Conservation (phyloP, 2,113 vertebrate species). For the Callospermophilus lateralis region DNA sequence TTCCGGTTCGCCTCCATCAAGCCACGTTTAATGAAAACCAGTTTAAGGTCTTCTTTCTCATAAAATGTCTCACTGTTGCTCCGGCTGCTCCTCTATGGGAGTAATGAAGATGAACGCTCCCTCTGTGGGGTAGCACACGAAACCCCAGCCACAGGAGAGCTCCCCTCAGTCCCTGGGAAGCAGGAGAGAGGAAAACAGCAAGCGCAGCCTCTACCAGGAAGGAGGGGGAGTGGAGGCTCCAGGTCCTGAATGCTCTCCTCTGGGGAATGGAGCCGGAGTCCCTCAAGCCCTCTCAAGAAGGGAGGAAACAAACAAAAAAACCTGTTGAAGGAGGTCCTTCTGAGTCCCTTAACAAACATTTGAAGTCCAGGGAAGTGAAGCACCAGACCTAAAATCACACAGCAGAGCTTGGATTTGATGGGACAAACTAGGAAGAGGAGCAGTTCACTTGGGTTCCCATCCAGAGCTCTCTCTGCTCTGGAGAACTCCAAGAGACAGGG, state of each 20-base stretch:
- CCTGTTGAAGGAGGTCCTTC: neutral
- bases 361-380: neutral
- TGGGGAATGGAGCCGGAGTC: neutral
- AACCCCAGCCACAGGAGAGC: neutral
- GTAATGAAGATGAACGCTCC: conserved; percentile 75
- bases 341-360: neutral
- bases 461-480: neutral
- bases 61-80: conserved; percentile 80
- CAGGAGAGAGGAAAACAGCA: neutral
- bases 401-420: neutral
- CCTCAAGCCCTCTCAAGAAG: neutral
- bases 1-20: conserved; percentile 84
- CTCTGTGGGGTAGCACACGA: conserved; percentile 43
- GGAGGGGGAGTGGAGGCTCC: neutral
- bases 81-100: conserved; percentile 74
- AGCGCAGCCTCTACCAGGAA: neutral
- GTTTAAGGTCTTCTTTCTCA: conserved; percentile 84
- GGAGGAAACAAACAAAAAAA: neutral
- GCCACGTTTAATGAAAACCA: conserved; percentile 85
- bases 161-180: neutral
- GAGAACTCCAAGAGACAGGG: neutral
- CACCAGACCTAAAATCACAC: neutral
- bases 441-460: neutral
- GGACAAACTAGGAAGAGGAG: neutral
- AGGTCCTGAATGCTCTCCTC: fast-evolving